Evolutionary conservation across 2,888 invertebrate species (phyloP).

Genomic region (Alloplasta piceator): DNA sequence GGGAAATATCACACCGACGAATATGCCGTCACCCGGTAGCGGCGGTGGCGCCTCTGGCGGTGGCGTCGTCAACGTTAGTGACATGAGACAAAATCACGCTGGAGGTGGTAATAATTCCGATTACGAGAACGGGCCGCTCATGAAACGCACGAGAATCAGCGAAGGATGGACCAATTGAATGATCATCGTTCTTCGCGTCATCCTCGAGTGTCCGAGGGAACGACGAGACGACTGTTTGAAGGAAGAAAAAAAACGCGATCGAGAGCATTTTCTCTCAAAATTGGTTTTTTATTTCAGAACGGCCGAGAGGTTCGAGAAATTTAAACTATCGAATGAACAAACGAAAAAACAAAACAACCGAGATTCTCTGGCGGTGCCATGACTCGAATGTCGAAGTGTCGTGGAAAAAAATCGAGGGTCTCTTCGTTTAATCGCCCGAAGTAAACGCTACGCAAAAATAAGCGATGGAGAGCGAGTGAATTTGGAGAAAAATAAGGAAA

Average conservation of each 20-base stretch:
- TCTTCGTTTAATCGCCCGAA: too few species aligned
- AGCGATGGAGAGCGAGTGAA: conserved; percentile 41
- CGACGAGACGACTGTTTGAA: background rate
- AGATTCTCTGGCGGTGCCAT: background rate
- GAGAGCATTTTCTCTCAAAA: too few species aligned
- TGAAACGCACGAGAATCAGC: conserved; percentile 94
- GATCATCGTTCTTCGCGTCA: conserved; percentile 30
- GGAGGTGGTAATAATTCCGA: conserved; percentile 83
- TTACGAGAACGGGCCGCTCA: conserved; percentile 87
- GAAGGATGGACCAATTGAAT: conserved; percentile 96
- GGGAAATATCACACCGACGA: conserved; percentile 93
- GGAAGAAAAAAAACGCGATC: conserved; percentile 13
- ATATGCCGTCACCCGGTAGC: conserved; percentile 89
- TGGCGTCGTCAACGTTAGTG: conserved; percentile 80
- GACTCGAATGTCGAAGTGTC: too few species aligned
- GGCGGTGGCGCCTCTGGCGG: conserved; percentile 83
- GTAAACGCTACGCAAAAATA: background rate
- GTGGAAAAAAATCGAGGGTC: too few species aligned
- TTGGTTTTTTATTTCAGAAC: background rate
- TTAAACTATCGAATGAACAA: conserved; percentile 16
- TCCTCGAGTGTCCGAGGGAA: background rate
- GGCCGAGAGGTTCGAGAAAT: conserved; percentile 1
- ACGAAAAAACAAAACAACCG: conserved; percentile 20
- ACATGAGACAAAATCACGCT: conserved; percentile 85
- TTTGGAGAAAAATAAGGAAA: conserved; percentile 32